phyloP scores from a whole-genome alignment of 2,797 vertebrate genomes.

The Momotus momota region DNA sequence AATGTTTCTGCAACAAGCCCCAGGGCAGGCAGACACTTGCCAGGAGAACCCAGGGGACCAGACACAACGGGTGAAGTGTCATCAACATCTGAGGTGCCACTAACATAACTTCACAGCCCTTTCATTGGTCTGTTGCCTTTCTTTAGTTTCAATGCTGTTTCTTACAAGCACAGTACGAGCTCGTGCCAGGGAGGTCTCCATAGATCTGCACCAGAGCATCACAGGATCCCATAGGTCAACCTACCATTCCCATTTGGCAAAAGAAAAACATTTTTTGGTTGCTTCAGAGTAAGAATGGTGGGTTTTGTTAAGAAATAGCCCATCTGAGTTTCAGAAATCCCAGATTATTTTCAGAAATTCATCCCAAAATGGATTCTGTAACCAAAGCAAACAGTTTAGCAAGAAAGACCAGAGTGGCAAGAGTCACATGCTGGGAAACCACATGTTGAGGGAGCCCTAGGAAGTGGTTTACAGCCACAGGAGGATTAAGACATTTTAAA shows the following conservation, averaged over 20 bases:
- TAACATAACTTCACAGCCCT: not conserved
- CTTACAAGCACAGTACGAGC: not conserved
- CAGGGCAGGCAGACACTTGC: not conserved
- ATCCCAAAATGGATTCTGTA: not conserved
- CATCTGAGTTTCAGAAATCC: not conserved
- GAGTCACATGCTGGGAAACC: not conserved
- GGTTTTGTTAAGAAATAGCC: not conserved
- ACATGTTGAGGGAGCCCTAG: not conserved
- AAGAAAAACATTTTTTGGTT: not conserved
- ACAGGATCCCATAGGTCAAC: not conserved
- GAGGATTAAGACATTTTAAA: not conserved
- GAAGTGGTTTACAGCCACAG: not conserved
- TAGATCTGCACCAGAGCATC: not conserved
- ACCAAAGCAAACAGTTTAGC: not conserved
- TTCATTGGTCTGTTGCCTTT: not conserved
- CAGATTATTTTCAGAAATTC: not conserved
- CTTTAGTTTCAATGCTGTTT: not conserved
- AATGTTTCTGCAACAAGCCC: fast-evolving
- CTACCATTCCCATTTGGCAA: not conserved
- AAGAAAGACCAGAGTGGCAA: not conserved
- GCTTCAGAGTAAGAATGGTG: not conserved
- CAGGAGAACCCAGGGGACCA: not conserved
- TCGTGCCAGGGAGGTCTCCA: not conserved
- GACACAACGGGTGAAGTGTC: not conserved
- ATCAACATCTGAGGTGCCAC: not conserved